A percentile compares a stretch with the other conserved stretches of the same genome.
These are phyloP conservation scores for Tanaodytes sp. DNA, from an alignment of 2,888 invertebrate genomes.

Conservation along the genomic window DNA sequence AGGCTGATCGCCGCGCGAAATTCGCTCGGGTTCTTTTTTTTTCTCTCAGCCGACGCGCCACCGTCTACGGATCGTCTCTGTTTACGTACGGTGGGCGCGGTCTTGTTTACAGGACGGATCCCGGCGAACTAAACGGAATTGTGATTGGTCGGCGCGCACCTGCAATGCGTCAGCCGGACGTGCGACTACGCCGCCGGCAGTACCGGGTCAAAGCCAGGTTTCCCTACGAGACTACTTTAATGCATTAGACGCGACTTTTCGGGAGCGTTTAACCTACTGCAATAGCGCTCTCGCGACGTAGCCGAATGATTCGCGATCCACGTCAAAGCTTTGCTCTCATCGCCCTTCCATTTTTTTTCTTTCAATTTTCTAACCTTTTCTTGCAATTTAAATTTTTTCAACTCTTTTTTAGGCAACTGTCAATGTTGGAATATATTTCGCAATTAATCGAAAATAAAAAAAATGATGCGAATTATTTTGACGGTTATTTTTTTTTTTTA, in stretches of 20 bases:
- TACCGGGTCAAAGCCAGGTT: constrained; percentile 70
- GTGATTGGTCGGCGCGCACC: constrained; percentile 87
- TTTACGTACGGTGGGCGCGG: constrained; percentile 73
- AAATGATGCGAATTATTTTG: no score
- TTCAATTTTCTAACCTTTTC: no score
- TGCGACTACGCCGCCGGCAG: constrained; percentile 71
- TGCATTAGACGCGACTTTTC: constrained; percentile 53
- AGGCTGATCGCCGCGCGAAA: no score
- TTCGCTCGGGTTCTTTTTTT: no score
- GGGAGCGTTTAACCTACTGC: constrained; percentile 50
- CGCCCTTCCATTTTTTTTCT: neutral
- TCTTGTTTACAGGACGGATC: constrained; percentile 81
- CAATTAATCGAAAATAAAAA: no score
- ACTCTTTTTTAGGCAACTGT: no score
- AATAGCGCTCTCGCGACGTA: constrained; percentile 23
- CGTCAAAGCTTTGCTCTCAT: neutral
- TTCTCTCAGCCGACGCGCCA: constrained; percentile 22
- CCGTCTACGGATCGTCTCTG: constrained; percentile 32
- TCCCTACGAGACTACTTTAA: constrained; percentile 57
- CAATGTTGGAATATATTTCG: no score
- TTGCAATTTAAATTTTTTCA: no score
- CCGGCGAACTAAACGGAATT: constrained; percentile 75
- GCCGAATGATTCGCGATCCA: neutral
- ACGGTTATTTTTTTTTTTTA: no score
- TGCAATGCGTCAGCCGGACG: constrained; percentile 85